Evolutionary conservation across 92 coral and sea anemone genomes (phyloP).

Genomic region (Siderastrea siderea): DNA sequence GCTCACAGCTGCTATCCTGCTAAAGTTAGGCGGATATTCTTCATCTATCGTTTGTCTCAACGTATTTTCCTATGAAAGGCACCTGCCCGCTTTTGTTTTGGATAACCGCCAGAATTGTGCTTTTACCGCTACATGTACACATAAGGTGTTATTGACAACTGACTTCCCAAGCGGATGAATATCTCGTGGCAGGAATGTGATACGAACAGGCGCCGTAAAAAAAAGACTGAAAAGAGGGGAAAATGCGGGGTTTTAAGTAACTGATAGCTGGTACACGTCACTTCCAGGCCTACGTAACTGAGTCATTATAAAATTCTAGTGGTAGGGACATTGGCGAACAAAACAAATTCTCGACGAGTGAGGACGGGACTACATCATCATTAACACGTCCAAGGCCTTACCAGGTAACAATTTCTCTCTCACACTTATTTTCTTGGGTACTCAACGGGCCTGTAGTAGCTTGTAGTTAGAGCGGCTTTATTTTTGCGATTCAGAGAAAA

Average conservation of each 20-base stretch:
- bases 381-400: neutral
- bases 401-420: no score
- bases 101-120: neutral
- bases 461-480: no score
- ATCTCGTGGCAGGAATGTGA: neutral
- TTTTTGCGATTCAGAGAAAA: no score
- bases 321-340: neutral
- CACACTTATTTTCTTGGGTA: no score
- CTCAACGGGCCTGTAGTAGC: no score
- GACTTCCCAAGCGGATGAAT: constrained; percentile 27
- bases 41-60: neutral
- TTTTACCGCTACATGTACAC: neutral
- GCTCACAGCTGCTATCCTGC: constrained; percentile 2
- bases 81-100: neutral
- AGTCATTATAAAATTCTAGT: constrained; percentile 13
- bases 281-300: constrained; percentile 28
- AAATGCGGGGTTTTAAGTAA: constrained; percentile 5
- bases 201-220: no score
- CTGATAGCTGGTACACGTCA: constrained; percentile 43
- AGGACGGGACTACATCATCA: neutral
- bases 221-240: neutral
- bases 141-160: neutral
- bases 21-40: neutral
- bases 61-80: constrained; percentile 3
- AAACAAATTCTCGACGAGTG: neutral